Evolutionary conservation across 2,113 vertebrate genomes (phyloP).

Genomic region (Megaleporinus macrocephalus): DNA sequence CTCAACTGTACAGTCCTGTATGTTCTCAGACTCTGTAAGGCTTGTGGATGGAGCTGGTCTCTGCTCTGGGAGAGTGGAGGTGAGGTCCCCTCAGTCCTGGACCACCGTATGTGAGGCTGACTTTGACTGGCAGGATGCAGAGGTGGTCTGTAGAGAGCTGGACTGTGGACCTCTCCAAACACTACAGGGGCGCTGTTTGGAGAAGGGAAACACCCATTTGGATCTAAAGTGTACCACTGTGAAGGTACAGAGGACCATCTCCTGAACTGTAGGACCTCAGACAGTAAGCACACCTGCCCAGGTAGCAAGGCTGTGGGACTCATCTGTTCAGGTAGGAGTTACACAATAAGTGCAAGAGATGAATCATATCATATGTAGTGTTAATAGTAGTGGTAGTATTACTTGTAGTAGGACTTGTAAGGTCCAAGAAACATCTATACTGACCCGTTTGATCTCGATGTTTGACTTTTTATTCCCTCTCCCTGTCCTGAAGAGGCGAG

Average conservation of each 20-base stretch:
- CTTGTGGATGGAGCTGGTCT: neutral
- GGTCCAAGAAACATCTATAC: too few relatives aligned
- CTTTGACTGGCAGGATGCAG: conserved; percentile 1
- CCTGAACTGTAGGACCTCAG: neutral
- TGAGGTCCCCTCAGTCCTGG: conserved; percentile 1
- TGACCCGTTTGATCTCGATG: too few relatives aligned
- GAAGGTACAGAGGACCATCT: neutral
- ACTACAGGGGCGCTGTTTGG: conserved; percentile 15
- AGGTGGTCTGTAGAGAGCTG: neutral
- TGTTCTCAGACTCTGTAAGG: neutral
- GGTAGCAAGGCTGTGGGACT: neutral
- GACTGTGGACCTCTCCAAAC: neutral
- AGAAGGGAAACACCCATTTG: neutral
- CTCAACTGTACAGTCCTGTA: too few relatives aligned
- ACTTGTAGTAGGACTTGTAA: too few relatives aligned
- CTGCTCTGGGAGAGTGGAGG: conserved; percentile 1
- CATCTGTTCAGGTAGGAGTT: neutral
- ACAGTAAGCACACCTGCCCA: neutral
- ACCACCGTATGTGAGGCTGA: neutral
- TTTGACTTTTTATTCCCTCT: too few relatives aligned
- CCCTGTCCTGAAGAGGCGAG: neutral
- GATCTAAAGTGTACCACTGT: neutral
- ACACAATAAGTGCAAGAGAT: too few relatives aligned
- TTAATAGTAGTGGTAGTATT: too few relatives aligned
- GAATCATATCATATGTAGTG: too few relatives aligned